Percentiles rank a stretch among this genome's conserved stretches.
These are phyloP conservation scores for Artemisiospiza belli DNA, from an alignment of 2,113 vertebrate species.

Conservation along the genomic window DNA sequence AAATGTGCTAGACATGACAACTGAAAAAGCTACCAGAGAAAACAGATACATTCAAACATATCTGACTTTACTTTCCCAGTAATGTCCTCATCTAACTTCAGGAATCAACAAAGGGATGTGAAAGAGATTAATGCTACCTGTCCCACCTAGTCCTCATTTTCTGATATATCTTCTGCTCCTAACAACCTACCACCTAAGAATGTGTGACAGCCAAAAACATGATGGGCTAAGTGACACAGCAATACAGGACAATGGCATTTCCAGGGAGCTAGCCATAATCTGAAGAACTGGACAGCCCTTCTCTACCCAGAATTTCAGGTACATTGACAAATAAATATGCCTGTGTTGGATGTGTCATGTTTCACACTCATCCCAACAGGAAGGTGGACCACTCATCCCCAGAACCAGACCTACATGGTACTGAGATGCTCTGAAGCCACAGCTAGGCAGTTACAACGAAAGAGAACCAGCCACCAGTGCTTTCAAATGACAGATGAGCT, in stretches of 20 bases:
- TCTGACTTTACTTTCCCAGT: not conserved
- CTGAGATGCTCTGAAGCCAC: not conserved
- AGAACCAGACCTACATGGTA: not conserved
- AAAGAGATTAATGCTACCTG: not conserved
- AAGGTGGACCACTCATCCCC: not conserved
- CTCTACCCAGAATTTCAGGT: not conserved
- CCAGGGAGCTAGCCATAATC: not conserved
- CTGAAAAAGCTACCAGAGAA: not conserved
- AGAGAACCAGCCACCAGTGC: not conserved
- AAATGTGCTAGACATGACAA: not conserved
- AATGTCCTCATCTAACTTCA: not conserved
- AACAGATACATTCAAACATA: not conserved
- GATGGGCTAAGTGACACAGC: rapidly evolving
- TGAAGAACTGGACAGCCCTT: not conserved
- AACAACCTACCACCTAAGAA: not conserved
- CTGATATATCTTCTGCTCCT: not conserved
- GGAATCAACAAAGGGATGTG: not conserved
- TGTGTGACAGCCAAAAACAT: rapidly evolving
- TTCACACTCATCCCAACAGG: not conserved
- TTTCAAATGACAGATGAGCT: not conserved
- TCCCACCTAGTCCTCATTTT: not conserved
- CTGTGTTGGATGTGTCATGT: not conserved
- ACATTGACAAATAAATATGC: not conserved
- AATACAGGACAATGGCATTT: not conserved
- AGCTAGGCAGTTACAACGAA: not conserved